phyloP scores from a whole-genome alignment of 2,888 invertebrate species.

The Cantharis rufa region DNA sequence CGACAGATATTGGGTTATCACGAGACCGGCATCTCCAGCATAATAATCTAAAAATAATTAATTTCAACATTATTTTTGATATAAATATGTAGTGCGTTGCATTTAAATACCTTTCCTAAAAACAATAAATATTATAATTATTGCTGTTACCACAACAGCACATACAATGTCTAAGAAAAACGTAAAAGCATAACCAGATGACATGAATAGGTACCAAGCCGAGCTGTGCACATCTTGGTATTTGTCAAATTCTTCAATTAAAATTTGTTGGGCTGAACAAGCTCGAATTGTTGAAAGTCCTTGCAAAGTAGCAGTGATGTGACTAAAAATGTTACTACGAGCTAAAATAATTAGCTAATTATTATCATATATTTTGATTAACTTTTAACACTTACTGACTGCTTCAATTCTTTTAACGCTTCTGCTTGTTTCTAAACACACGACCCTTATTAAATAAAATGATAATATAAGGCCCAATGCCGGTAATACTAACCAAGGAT shows the following conservation, averaged over 20 bases:
- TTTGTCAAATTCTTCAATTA: constrained; percentile 66
- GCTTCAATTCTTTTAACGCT: constrained; percentile 74
- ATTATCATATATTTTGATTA: not conserved
- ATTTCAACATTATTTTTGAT: not conserved
- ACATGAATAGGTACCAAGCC: constrained; percentile 71
- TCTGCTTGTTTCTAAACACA: constrained; percentile 75
- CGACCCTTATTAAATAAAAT: constrained; percentile 58
- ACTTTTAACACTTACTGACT: constrained; percentile 57
- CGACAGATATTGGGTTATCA: constrained; percentile 75
- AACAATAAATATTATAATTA: constrained; percentile 19
- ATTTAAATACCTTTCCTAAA: constrained; percentile 30
- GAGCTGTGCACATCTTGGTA: constrained; percentile 70
- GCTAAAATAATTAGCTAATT: constrained; percentile 56
- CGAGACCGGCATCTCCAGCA: constrained; percentile 73
- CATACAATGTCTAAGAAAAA: constrained; percentile 46
- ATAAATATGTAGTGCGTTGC: not conserved
- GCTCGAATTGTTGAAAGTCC: constrained; percentile 79
- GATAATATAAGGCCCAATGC: constrained; percentile 61
- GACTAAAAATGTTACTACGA: constrained; percentile 77
- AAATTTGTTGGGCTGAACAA: constrained; percentile 65
- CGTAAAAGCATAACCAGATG: constrained; percentile 56
- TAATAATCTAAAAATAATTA: constrained; percentile 1
- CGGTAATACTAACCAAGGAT: constrained; percentile 70
- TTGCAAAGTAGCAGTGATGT: constrained; percentile 74
- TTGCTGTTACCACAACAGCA: constrained; percentile 36